A percentile compares a stretch with the other conserved stretches of the same genome.
Conservation (phyloP, 2,113 vertebrate species). For the Chaetorhynchus papuensis region DNA sequence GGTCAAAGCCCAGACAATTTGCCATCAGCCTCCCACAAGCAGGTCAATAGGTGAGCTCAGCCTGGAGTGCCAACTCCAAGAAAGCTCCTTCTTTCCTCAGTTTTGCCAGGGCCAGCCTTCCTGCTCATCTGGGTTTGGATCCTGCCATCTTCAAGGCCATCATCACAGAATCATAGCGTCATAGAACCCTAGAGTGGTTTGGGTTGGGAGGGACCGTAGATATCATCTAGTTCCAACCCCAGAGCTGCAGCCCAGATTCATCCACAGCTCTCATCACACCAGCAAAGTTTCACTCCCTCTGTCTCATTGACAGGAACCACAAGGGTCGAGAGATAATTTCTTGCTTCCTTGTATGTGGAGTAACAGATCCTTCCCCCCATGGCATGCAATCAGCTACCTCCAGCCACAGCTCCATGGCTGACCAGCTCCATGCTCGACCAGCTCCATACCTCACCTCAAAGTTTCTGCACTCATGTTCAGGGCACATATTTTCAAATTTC, state of each 20-base stretch:
- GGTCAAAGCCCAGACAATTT: not conserved
- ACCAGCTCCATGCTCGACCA: not conserved
- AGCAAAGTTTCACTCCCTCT: too few relatives aligned
- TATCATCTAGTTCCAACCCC: not conserved
- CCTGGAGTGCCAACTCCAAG: fast-evolving
- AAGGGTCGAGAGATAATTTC: not conserved
- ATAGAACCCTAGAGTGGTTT: not conserved
- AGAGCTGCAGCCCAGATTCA: not conserved
- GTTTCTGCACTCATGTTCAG: not conserved
- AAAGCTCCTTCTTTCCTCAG: not conserved
- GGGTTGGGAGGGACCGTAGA: not conserved
- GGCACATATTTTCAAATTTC: not conserved
- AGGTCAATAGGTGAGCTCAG: not conserved
- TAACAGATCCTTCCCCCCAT: not conserved
- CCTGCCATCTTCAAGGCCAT: not conserved
- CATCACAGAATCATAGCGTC: not conserved
- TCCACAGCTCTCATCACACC: not conserved
- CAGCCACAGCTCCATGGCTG: not conserved
- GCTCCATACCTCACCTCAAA: not conserved
- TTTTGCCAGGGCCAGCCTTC: not conserved
- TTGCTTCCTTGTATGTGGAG: not conserved
- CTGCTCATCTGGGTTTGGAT: not conserved
- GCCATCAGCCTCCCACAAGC: not conserved
- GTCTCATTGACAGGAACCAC: not conserved
- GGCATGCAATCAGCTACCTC: not conserved